Evolutionary conservation across 2,888 invertebrate species (phyloP), one percentile per base, ranked within the genome.

Genomic region (Myathropa florea): DNA sequence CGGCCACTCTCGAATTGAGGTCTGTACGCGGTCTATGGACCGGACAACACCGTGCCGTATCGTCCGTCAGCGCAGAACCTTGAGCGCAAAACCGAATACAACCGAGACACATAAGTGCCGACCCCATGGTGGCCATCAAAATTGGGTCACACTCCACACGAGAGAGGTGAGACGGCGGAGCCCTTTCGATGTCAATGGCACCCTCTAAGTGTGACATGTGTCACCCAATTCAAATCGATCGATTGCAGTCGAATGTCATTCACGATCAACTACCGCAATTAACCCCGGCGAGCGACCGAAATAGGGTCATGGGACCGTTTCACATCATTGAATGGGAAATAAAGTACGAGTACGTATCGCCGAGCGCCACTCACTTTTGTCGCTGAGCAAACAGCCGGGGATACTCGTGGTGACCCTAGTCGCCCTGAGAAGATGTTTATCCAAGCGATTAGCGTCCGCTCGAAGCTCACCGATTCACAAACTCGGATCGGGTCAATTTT

Each of bases 291-390:
- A 57, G 78, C 46, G 63, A 46, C 61, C 26, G 63, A 57, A 84
- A 80, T 80, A 61, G 60, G 84, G 84, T 84, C 84, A 84, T 39
- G 71, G 57, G 67, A 71, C 79, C 57, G 24, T 23, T 24, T 10
- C 57, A 23, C 53, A 6, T n/a, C 18, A 18, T 21, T 53, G 18
- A 53, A 4, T 53, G 18, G 7, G 21, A n/a, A 53, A 53, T 21
- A 18, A n/a, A 53, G 18, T n/a, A 18, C 18, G 18, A 30, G 1
- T n/a, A n/a, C 3, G n/a, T 23, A 23, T 21, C 55, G 18, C 21
- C 21, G 21, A 30, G 3, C 30, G 30, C 61, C 46, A 21, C 61
- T 70, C 63, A n/a, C n/a, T n/a, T n/a, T n/a, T n/a, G 21, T 39
- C 9, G 55, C 64, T 64, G n/a, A n/a, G n/a, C n/a, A n/a, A n/a